These are phyloP conservation scores for Morpho achilles DNA, from an alignment of 2,888 invertebrate species.

Conservation along the genomic window DNA sequence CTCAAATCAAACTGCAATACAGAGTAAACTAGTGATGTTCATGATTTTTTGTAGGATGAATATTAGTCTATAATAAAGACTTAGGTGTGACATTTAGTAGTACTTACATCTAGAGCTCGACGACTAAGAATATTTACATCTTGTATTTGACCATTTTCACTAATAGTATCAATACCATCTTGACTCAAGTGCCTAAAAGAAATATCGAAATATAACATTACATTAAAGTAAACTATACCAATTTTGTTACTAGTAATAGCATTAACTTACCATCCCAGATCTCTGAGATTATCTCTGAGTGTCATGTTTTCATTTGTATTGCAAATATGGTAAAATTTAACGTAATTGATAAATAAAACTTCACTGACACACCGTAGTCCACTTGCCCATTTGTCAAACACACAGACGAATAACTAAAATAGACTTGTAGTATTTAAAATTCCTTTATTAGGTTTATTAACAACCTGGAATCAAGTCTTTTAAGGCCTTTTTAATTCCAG, in stretches of 20 bases:
- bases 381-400: constrained; percentile 29
- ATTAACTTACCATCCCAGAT: constrained; percentile 82
- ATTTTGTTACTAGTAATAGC: constrained; percentile 10
- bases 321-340: constrained; percentile 56
- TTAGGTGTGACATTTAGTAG: constrained; percentile 16
- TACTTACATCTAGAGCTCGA: constrained; percentile 85
- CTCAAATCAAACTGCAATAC: constrained; percentile 85
- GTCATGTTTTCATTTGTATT: constrained; percentile 74
- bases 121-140: constrained; percentile 82
- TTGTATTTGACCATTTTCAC: constrained; percentile 80
- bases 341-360: constrained; percentile 53
- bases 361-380: constrained; percentile 55
- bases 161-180: constrained; percentile 83
- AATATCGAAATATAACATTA: constrained; percentile 34
- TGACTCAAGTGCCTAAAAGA: constrained; percentile 85
- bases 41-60: constrained; percentile 10
- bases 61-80: constrained; percentile 23
- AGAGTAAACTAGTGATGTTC: constrained; percentile 6
- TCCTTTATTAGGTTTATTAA: no score
- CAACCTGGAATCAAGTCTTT: no score
- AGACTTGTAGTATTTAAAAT: not conserved
- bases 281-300: constrained; percentile 80
- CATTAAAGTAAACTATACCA: constrained; percentile 20
- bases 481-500: no score
- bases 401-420: constrained; percentile 9